Percentiles rank a stretch among this genome's conserved stretches.
Conservation (phyloP, 2,888 invertebrate genomes). For the Mythimna lalbum region DNA sequence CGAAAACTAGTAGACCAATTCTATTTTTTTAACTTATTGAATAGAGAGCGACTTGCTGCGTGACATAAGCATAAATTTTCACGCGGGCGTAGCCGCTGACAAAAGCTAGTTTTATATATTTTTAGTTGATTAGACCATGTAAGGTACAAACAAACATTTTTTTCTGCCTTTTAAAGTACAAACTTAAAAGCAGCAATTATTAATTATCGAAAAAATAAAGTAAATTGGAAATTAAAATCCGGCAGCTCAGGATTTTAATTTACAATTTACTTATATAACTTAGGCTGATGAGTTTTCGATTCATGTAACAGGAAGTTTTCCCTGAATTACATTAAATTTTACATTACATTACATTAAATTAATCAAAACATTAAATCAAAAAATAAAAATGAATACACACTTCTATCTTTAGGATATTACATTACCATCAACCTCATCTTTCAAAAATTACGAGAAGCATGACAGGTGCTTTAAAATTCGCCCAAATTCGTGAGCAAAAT, state of each 20-base stretch:
- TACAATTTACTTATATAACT: too few species aligned
- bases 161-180: background rate
- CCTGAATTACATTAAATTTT: too few species aligned
- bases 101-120: too few species aligned
- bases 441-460: slow-evolving; percentile 11
- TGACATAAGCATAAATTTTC: too few species aligned
- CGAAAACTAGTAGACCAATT: too few species aligned
- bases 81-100: too few species aligned
- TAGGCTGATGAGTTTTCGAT: background rate
- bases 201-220: background rate
- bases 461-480: slow-evolving; percentile 29
- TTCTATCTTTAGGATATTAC: slow-evolving; percentile 2
- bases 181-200: background rate
- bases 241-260: too few species aligned
- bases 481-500: slow-evolving; percentile 47
- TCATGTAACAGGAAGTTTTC: background rate
- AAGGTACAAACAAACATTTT: too few species aligned
- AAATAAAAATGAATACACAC: background rate
- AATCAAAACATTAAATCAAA: background rate
- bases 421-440: slow-evolving; percentile 14
- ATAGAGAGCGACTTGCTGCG: too few species aligned
- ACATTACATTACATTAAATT: too few species aligned
- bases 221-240: background rate
- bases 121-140: too few species aligned
- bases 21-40: too few species aligned